phyloP scores from a whole-genome alignment of 53 echinoderm and acorn worm species.

The Echinarachnius parma region DNA sequence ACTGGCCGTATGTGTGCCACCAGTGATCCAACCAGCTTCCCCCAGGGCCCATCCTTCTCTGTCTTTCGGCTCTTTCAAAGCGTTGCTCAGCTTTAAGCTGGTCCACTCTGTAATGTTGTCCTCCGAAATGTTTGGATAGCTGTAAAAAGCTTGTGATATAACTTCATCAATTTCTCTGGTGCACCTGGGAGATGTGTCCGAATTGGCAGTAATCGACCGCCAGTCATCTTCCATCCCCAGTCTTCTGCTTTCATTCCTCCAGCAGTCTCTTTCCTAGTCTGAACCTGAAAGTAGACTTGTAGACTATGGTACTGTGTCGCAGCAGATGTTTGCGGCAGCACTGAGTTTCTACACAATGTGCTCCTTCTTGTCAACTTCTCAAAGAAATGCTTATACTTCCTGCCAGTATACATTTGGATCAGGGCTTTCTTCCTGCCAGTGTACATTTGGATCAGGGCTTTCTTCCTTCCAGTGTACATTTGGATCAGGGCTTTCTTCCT shows the following conservation, averaged over 20 bases:
- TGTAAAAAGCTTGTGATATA: too few species aligned
- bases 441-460: too few species aligned
- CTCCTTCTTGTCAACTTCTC: conserved; percentile 51
- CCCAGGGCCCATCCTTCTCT: too few species aligned
- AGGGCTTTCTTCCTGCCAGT: conserved; percentile 31
- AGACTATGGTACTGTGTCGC: conserved; percentile 57
- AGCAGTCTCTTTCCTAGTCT: conserved; percentile 38
- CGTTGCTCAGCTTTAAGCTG: too few species aligned
- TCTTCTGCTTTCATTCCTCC: conserved; percentile 39
- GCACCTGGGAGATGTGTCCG: conserved; percentile 45
- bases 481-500: too few species aligned
- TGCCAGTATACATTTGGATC: conserved; percentile 27
- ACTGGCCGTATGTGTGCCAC: too few species aligned
- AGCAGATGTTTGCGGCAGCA: conserved; percentile 63
- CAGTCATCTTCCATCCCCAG: conserved; percentile 52
- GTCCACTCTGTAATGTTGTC: too few species aligned
- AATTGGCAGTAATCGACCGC: conserved; percentile 32
- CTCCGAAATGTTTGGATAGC: too few species aligned
- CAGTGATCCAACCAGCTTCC: too few species aligned
- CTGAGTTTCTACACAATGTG: conserved; percentile 38
- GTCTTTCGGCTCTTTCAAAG: too few species aligned
- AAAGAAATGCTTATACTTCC: conserved; percentile 29
- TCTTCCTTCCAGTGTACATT: too few species aligned
- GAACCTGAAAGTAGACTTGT: conserved; percentile 60
- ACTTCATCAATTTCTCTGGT: conserved; percentile 26